These are phyloP conservation scores for Lanius ludovicianus DNA, from an alignment of 2,113 vertebrate species.

Conservation along the genomic window DNA sequence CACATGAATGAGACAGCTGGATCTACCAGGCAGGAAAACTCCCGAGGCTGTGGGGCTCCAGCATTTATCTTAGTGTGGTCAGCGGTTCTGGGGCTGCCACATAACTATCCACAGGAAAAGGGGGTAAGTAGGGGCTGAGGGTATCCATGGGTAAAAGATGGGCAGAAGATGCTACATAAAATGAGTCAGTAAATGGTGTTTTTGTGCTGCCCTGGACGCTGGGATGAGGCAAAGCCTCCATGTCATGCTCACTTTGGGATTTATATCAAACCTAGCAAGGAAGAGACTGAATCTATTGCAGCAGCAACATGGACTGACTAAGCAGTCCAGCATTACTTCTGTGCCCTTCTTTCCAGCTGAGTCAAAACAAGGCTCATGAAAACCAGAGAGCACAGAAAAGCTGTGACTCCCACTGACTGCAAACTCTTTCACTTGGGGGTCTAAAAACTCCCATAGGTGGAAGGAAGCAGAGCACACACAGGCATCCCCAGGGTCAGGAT, in stretches of 20 bases:
- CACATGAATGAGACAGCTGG: fast-evolving
- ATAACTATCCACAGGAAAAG: background rate
- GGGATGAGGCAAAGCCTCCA: background rate
- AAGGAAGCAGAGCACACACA: background rate
- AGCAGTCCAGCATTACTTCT: background rate
- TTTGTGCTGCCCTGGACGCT: background rate
- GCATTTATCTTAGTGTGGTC: background rate
- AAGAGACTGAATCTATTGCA: background rate
- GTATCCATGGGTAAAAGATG: background rate
- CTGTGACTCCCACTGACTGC: background rate
- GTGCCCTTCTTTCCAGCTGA: background rate
- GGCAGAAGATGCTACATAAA: background rate
- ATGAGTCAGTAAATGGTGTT: background rate
- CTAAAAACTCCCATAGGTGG: background rate
- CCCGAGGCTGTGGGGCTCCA: background rate
- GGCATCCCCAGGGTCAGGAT: background rate
- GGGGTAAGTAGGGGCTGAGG: background rate
- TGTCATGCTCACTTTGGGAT: background rate
- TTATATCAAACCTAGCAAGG: background rate
- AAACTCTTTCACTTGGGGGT: background rate
- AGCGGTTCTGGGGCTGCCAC: background rate
- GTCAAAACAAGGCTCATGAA: background rate
- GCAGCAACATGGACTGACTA: background rate
- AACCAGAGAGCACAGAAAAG: background rate
- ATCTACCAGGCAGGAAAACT: background rate